A percentile compares a stretch with the other conserved stretches of the same genome.
phyloP scores from a whole-genome alignment of 1,140 invertebrate species.

The Aphelenchoides fujianensis region DNA sequence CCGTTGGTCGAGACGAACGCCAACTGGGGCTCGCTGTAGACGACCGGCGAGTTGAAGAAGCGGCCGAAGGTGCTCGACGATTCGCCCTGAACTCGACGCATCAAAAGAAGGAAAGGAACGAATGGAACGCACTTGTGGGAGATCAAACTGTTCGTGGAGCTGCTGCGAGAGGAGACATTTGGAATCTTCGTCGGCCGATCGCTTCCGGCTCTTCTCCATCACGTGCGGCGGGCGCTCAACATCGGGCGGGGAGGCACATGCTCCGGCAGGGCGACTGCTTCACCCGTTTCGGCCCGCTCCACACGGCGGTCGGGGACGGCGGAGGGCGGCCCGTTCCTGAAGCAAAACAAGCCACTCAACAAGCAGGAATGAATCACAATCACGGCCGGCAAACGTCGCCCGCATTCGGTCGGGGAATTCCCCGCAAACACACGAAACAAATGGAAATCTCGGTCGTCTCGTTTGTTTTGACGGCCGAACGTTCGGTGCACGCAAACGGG shows the following conservation, averaged over 20 bases:
- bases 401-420: too few species aligned
- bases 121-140: not conserved
- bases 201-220: not conserved
- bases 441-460: too few species aligned
- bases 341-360: too few species aligned
- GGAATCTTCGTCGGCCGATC: not conserved
- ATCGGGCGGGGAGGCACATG: too few species aligned
- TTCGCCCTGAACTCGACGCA: not conserved
- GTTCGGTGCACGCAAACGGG: too few species aligned
- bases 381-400: not conserved
- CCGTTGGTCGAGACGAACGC: not conserved
- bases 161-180: not conserved
- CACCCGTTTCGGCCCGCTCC: not conserved
- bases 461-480: too few species aligned
- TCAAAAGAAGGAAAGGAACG: not conserved
- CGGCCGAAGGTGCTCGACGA: not conserved
- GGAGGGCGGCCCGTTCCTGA: not conserved
- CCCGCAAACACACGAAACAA: too few species aligned
- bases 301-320: not conserved
- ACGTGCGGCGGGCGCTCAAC: not conserved
- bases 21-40: conserved; percentile 4
- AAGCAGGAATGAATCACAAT: not conserved
- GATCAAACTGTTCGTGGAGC: not conserved
- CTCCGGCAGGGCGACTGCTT: too few species aligned
- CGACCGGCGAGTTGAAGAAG: not conserved